A percentile compares a stretch with the other conserved stretches of the same genome.
Evolutionary conservation across 1,140 invertebrate species (phyloP).

Genomic region (Brachionus rubens): DNA sequence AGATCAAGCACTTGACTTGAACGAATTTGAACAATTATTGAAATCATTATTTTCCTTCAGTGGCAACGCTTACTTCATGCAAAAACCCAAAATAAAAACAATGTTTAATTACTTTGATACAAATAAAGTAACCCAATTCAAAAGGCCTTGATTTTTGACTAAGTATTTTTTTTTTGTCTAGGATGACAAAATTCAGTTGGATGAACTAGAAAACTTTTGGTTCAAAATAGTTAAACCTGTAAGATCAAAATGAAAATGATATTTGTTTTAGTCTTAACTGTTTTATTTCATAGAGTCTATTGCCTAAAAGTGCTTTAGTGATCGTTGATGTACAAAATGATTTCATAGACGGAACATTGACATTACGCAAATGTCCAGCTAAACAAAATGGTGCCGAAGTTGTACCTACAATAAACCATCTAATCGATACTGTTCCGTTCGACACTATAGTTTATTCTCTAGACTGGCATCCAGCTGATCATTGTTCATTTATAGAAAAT

Average conservation of each 20-base stretch:
- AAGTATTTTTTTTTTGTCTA: neutral
- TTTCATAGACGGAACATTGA: constrained; percentile 88
- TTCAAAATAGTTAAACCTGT: constrained; percentile 31
- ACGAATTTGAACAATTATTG: constrained; percentile 36
- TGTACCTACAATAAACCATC: constrained; percentile 78
- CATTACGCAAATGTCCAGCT: constrained; percentile 85
- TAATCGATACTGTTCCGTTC: constrained; percentile 78
- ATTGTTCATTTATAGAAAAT: constrained; percentile 94
- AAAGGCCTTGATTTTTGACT: neutral
- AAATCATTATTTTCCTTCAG: constrained; percentile 37
- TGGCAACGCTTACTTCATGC: constrained; percentile 42
- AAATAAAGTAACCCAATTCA: neutral
- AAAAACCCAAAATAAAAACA: constrained; percentile 38
- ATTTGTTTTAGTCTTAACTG: neutral
- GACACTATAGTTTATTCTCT: constrained; percentile 89
- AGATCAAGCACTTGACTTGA: constrained; percentile 31
- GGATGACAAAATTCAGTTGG: constrained; percentile 15
- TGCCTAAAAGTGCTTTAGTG: constrained; percentile 69
- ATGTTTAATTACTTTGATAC: constrained; percentile 38
- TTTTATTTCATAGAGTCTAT: neutral
- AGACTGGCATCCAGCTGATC: constrained; percentile 94
- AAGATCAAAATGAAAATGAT: neutral
- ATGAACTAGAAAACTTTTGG: constrained; percentile 35
- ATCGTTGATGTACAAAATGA: constrained; percentile 97
- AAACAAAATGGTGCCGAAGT: constrained; percentile 69